Evolutionary conservation across 2,113 vertebrate species (phyloP), one percentile per base, ranked within the genome.

Genomic region (Lagopus leucura): DNA sequence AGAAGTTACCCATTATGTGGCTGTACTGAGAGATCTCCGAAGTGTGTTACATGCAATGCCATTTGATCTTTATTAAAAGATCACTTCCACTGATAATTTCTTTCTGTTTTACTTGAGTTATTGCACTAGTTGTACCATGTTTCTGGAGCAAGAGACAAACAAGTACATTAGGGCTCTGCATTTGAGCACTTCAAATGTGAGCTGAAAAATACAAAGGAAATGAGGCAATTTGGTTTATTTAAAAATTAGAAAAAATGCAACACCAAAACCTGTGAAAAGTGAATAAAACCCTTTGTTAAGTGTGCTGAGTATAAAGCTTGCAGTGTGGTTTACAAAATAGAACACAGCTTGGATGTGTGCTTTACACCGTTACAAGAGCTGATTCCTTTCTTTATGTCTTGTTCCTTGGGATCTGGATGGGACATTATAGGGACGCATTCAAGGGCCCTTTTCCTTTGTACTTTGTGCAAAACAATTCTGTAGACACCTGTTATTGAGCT

Each of bases 271-370:
- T 78, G 47, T 32, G 80, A 88, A 92, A 92, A 91, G 93, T 90
- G 12, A 91, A 70, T 89, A 74, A 97, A 97, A 83, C 84, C 65
- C 71, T 61, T 71, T n/a, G 81, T 91, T 66, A 78, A 88, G 71
- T 61, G 63, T 73, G 84, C 72, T 1, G 2, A 69, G 71, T 43
- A 80, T 48, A 38, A 92, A 93, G 84, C 84, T 82, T 90, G 57
- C 73, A 91, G 88, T 48, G 88, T 87, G 79, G 61, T 93, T 99
- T 98, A 99, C 97, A 99, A 98, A 98, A 99, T 98, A 30, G 98
- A 97, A 91, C 99, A 99, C 61, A 99, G 98, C 96, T 99, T 99
- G 34, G 99, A 99, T 6, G 99, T 99, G 88, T 99, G 98, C 82
- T 98, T 98, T 92, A 99, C 95, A 94, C 98, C 97, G 12, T 96